Conservation (phyloP, 2,797 vertebrate genomes). For the Enteromius fasciolatus region DNA sequence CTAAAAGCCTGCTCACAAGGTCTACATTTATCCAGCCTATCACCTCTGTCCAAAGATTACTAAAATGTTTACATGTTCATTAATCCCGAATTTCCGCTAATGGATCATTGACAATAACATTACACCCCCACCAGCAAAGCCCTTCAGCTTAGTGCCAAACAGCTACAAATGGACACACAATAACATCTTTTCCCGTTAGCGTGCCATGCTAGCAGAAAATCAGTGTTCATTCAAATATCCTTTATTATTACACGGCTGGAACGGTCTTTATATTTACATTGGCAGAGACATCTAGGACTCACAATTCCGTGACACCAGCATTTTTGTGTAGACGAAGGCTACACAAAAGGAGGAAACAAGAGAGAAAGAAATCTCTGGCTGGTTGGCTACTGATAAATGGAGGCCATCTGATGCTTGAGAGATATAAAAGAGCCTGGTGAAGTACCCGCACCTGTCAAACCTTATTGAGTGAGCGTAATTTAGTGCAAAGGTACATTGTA, state of each 20-base stretch:
- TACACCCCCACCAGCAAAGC: constrained; percentile 49
- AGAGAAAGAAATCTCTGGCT: constrained; percentile 55
- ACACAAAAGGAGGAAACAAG: constrained; percentile 49
- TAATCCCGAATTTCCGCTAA: constrained; percentile 76
- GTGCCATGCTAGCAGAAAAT: constrained; percentile 45
- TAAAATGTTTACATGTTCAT: constrained; percentile 74
- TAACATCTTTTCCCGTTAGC: constrained; percentile 26
- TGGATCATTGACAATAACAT: constrained; percentile 75
- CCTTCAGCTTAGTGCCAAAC: constrained; percentile 43
- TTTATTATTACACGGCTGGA: constrained; percentile 32
- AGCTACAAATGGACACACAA: constrained; percentile 42
- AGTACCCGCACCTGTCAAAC: constrained; percentile 76
- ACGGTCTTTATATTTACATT: constrained; percentile 45
- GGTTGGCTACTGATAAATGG: constrained; percentile 65
- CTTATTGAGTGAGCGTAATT: constrained; percentile 75
- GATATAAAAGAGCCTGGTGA: constrained; percentile 76
- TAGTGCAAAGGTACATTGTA: constrained; percentile 67
- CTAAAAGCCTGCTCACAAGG: constrained; percentile 69
- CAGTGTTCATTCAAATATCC: constrained; percentile 39
- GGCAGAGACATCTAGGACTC: constrained; percentile 43
- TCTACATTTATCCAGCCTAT: constrained; percentile 68
- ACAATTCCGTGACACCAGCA: constrained; percentile 55
- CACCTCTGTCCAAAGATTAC: constrained; percentile 71
- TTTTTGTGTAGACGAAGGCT: constrained; percentile 29
- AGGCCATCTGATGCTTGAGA: constrained; percentile 74